Percentiles rank a stretch among this genome's conserved stretches.
phyloP scores from a whole-genome alignment of 2,797 vertebrate genomes.

The Buceros bicornis region DNA sequence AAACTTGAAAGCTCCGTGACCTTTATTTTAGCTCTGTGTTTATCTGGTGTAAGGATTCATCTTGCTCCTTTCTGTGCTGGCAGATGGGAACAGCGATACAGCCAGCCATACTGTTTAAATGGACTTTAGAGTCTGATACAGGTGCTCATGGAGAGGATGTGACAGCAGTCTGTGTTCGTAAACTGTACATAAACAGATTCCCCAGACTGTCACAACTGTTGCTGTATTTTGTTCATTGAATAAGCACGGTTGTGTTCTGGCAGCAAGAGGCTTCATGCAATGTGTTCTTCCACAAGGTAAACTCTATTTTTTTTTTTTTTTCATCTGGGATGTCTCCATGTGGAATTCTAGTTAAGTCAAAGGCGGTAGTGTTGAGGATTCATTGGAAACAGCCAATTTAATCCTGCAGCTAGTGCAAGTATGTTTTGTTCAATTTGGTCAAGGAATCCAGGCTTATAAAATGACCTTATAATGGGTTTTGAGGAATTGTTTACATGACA shows the following conservation, averaged over 20 bases:
- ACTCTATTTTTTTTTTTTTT: slow-evolving; percentile 4
- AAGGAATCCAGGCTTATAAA: slow-evolving; percentile 25
- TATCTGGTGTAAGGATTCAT: neutral
- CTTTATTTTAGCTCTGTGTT: neutral
- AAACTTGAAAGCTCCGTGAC: neutral
- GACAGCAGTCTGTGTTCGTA: neutral
- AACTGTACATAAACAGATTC: neutral
- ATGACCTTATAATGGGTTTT: slow-evolving; percentile 56
- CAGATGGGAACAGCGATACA: neutral
- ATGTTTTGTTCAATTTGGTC: slow-evolving; percentile 26
- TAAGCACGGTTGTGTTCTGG: neutral
- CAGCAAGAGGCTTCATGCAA: neutral
- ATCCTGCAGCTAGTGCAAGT: slow-evolving; percentile 17
- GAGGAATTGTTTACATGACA: slow-evolving; percentile 52
- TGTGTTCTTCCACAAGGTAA: neutral
- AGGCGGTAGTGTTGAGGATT: slow-evolving; percentile 31
- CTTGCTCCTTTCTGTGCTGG: neutral
- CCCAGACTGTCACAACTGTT: neutral
- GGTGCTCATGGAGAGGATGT: neutral
- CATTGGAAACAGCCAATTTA: slow-evolving; percentile 16
- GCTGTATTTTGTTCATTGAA: neutral
- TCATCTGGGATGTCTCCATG: neutral
- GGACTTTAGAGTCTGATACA: neutral
- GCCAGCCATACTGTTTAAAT: neutral
- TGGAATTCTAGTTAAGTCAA: slow-evolving; percentile 47